A percentile compares a stretch with the other conserved stretches of the same genome.
These are phyloP conservation scores for Lepeophtheirus salmonis DNA, from an alignment of 1,140 invertebrate genomes.

Conservation along the genomic window DNA sequence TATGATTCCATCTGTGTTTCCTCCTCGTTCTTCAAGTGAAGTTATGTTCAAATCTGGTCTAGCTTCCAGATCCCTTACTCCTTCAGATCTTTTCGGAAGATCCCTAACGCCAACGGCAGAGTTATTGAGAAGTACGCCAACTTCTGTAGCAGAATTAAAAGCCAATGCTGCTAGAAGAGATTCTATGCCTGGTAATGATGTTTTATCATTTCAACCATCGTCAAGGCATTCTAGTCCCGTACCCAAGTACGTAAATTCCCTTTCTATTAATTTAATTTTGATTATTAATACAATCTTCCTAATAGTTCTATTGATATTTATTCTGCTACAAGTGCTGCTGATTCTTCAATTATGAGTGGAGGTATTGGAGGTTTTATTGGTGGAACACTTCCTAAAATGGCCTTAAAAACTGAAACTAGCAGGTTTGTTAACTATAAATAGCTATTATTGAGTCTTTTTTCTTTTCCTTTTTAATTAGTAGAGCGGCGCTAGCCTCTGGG, in stretches of 20 bases:
- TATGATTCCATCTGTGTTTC: conserved; percentile 12
- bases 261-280: no score
- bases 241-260: no score
- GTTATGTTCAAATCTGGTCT: not conserved
- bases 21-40: conserved; percentile 1
- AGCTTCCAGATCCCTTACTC: conserved; percentile 1
- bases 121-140: not conserved
- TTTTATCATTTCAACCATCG: not conserved
- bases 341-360: no score
- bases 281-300: no score
- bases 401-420: no score
- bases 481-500: conserved; percentile 2
- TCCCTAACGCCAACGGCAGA: not conserved
- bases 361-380: no score
- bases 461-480: not conserved
- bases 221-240: not conserved
- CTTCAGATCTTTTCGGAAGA: conserved; percentile 6
- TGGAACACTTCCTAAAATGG: no score
- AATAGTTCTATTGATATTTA: no score
- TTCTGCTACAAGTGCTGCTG: no score
- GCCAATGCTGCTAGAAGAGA: not conserved
- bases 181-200: not conserved
- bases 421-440: no score
- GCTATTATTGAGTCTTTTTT: no score
- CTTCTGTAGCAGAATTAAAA: not conserved